Evolutionary conservation across 2,797 vertebrate species (phyloP).

Genomic region (Agapornis canus): DNA sequence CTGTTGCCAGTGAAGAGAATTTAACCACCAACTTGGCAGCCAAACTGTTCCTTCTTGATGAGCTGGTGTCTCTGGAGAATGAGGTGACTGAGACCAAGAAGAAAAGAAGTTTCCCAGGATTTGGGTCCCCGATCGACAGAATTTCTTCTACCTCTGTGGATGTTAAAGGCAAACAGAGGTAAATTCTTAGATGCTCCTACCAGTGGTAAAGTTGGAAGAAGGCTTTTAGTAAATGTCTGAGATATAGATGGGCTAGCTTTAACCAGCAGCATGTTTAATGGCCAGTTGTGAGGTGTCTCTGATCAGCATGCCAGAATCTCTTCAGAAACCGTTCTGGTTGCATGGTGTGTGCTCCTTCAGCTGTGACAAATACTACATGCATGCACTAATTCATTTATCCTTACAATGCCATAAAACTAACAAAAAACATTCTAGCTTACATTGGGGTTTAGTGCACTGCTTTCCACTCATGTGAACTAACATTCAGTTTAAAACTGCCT

Average conservation of each 20-base stretch:
- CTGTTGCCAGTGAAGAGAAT: slow-evolving; percentile 69
- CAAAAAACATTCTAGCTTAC: not conserved
- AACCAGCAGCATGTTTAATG: not conserved
- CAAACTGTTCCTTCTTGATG: slow-evolving; percentile 81
- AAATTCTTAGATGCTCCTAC: not conserved
- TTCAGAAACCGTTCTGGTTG: not conserved
- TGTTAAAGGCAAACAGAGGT: slow-evolving; percentile 82
- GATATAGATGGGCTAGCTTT: not conserved
- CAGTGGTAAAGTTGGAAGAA: not conserved
- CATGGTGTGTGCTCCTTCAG: not conserved
- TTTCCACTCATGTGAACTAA: not conserved
- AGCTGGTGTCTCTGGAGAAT: slow-evolving; percentile 84
- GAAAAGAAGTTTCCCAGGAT: slow-evolving; percentile 89
- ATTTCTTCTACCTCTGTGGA: slow-evolving; percentile 84
- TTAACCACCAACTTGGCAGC: slow-evolving; percentile 65
- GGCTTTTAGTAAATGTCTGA: not conserved
- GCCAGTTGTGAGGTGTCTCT: not conserved
- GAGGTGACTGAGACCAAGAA: slow-evolving; percentile 89
- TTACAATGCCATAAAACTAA: not conserved
- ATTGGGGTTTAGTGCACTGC: not conserved
- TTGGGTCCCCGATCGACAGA: slow-evolving; percentile 85
- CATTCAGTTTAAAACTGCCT: not conserved
- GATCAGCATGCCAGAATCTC: not conserved
- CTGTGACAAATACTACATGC: not conserved
- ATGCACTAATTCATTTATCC: not conserved